These are phyloP conservation scores for Rhabdophis nuchalis DNA, from an alignment of 2,797 vertebrate species.

Conservation along the genomic window DNA sequence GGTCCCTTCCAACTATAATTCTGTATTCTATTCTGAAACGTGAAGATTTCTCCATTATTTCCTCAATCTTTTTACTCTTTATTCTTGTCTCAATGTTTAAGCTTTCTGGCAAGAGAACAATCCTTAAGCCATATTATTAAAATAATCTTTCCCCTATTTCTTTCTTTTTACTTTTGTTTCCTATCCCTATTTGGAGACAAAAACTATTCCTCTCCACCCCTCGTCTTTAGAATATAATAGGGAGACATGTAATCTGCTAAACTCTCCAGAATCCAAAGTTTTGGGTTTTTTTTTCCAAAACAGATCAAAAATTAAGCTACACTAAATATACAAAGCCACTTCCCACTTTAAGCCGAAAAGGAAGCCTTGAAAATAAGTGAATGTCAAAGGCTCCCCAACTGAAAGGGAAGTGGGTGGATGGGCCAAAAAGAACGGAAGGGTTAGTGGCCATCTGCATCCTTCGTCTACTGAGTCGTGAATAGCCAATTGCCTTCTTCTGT, in stretches of 20 bases:
- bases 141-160: not conserved
- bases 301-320: not conserved
- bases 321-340: not conserved
- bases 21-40: not conserved
- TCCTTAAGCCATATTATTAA: not conserved
- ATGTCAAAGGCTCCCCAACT: not conserved
- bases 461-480: not conserved
- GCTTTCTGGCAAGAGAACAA: not conserved
- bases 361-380: constrained; percentile 20
- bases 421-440: not conserved
- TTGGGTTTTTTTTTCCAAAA: not conserved
- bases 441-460: not conserved
- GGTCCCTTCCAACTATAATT: not conserved
- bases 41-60: not conserved
- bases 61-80: not conserved
- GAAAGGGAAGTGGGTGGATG: constrained; percentile 17
- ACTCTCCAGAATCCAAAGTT: not conserved
- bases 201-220: not conserved
- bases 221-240: not conserved
- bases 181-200: not conserved
- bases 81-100: not conserved
- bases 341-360: constrained; percentile 6
- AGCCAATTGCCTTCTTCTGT: not conserved
- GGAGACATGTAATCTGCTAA: not conserved
- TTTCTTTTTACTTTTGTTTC: not conserved